phyloP scores from a whole-genome alignment of 53 echinoderm and acorn worm genomes.

The Henricia sp. region DNA sequence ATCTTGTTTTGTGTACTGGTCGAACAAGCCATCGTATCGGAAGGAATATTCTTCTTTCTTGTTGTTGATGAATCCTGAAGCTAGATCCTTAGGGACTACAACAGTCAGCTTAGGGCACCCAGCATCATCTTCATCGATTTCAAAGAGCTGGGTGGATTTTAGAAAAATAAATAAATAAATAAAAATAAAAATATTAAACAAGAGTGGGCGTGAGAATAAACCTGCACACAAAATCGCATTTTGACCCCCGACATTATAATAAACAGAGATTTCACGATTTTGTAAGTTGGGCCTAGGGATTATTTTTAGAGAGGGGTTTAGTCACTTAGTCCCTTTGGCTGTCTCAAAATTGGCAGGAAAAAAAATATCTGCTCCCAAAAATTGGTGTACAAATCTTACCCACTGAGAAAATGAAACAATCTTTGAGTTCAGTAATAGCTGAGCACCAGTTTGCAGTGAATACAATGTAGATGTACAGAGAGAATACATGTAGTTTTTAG shows the following conservation, averaged over 20 bases:
- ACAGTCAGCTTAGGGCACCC: constrained; percentile 72
- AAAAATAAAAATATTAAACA: not conserved
- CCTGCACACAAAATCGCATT: not conserved
- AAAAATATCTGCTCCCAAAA: too few relatives aligned
- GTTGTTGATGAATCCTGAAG: constrained; percentile 98
- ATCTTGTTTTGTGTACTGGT: constrained; percentile 95
- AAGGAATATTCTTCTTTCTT: constrained; percentile 96
- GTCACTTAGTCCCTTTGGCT: too few relatives aligned
- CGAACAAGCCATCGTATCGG: constrained; percentile 84
- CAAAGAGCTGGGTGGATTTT: constrained; percentile 75
- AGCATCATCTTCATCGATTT: constrained; percentile 83
- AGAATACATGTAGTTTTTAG: too few relatives aligned
- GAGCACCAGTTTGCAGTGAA: too few relatives aligned
- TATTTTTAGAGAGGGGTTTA: not conserved
- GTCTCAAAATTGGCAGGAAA: too few relatives aligned
- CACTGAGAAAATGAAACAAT: too few relatives aligned
- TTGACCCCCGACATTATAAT: too few relatives aligned
- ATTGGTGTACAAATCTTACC: too few relatives aligned
- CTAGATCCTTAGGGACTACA: constrained; percentile 86
- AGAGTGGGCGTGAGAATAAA: not conserved
- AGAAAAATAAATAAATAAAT: not conserved
- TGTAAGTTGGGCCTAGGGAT: too few relatives aligned
- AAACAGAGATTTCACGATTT: too few relatives aligned
- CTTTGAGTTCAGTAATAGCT: too few relatives aligned
- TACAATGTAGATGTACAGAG: too few relatives aligned